Conservation (phyloP, 2,888 invertebrate genomes). For the Platycheirus albimanus region DNA sequence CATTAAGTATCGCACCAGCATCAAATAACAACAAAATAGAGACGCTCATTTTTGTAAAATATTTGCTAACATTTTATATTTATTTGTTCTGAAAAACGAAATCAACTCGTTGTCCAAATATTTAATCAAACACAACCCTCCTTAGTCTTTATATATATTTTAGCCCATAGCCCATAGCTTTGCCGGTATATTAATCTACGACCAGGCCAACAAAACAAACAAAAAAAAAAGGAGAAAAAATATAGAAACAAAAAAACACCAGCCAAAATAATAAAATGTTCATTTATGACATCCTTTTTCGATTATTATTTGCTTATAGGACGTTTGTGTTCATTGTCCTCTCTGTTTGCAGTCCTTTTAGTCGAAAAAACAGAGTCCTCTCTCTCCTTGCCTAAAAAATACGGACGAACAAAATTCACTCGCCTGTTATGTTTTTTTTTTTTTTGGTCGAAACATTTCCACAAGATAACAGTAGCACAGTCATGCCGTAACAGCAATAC, state of each 20-base stretch:
- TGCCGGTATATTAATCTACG: slow-evolving; percentile 29
- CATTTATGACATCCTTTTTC: slow-evolving; percentile 40
- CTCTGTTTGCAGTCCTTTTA: slow-evolving; percentile 46
- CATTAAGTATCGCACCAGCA: slow-evolving; percentile 16
- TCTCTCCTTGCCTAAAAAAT: slow-evolving; percentile 6
- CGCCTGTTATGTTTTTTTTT: slow-evolving; percentile 29
- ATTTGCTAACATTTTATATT: slow-evolving; percentile 21
- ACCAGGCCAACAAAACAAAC: background rate
- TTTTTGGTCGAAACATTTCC: slow-evolving; percentile 42
- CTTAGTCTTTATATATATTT: background rate
- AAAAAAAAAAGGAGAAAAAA: background rate
- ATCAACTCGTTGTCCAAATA: slow-evolving; percentile 33
- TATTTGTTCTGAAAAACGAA: slow-evolving; percentile 20
- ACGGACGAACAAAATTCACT: slow-evolving; percentile 35
- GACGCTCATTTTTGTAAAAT: slow-evolving; percentile 12
- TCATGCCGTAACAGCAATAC: slow-evolving; percentile 5
- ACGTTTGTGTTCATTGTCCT: slow-evolving; percentile 54
- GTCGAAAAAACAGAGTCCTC: background rate
- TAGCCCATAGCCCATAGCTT: too few relatives aligned
- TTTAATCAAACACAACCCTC: slow-evolving; percentile 22
- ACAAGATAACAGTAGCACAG: slow-evolving; percentile 39
- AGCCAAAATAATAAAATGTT: slow-evolving; percentile 33
- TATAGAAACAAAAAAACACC: slow-evolving; percentile 13
- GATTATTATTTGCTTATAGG: slow-evolving; percentile 49
- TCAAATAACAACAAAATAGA: background rate